Evolutionary conservation across 2,113 vertebrate genomes (phyloP), one percentile per base, ranked within the genome.

Genomic region (Neogale vison): DNA sequence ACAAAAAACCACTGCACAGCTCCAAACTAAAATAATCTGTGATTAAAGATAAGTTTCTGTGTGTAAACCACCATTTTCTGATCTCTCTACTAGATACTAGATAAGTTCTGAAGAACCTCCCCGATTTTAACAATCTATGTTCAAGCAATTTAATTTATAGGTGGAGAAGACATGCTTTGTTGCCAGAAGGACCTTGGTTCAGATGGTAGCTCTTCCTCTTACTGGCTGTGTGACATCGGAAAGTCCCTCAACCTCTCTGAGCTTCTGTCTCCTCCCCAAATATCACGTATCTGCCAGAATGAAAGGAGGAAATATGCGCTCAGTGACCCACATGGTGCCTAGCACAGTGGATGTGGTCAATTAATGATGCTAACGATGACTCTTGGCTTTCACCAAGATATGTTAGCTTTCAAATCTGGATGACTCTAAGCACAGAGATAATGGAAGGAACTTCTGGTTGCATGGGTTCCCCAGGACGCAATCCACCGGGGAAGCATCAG

Each of bases 361-460:
- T 29, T n/a, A 79, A 59, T 26, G 34, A 29, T 6, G 71, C n/a
- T 59, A 17, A 42, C 50, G 14, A 7, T 7, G 50, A 74, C 24
- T 59, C 34, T 77, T 47, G 52, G 69, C 80, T 39, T 61, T 92
- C n/a, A 36, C 67, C 45, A 55, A 36, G 14, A 23, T 12, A n/a
- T 18, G 9, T 1, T 17, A 55, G 84, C 39, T 89, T 94, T 77
- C 55, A 92, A 91, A n/a, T 42, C n/a, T 31, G 59, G 88, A 76
- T 36, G 83, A 72, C 83, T 82, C 42, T n/a, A 88, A 97, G 24
- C 55, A 86, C 93, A 80, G 36, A 84, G 50, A 42, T 31, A 55
- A 39, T 6, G 69, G 81, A 31, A 50, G 11, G 8, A 90, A 1
- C 9, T 57, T 82, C 67, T 29, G 39, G n/a, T 87, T 31, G 18